Conservation (phyloP, 2,888 invertebrate species). For the Linhomoeus sp. region DNA sequence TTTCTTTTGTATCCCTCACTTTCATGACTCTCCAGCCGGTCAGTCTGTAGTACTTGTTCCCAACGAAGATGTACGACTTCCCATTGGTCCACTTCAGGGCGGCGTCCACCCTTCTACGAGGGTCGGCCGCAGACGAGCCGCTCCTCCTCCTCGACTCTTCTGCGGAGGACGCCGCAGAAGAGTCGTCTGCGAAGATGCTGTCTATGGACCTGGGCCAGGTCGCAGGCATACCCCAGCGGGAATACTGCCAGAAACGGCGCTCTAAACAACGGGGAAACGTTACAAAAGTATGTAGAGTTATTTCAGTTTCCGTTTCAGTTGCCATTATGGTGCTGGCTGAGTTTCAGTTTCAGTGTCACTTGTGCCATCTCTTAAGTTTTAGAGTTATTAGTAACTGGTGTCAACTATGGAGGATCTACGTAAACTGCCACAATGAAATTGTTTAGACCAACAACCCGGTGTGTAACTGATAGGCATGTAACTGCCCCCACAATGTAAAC, state of each 20-base stretch:
- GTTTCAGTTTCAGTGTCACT: no score
- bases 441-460: no score
- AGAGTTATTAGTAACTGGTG: no score
- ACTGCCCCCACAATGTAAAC: no score
- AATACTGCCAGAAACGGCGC: conserved; percentile 12
- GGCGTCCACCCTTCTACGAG: conserved; percentile 68
- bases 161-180: conserved; percentile 53
- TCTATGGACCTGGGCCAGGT: conserved; percentile 6
- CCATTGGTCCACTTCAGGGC: conserved; percentile 82
- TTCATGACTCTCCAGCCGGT: conserved; percentile 44
- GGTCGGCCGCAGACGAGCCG: conserved; percentile 44
- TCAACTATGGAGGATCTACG: no score
- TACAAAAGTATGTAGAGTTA: no score
- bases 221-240: conserved; percentile 10
- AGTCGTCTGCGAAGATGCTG: conserved; percentile 3
- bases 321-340: no score
- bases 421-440: no score
- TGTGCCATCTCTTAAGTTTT: no score
- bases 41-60: conserved; percentile 73
- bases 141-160: no score
- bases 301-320: no score
- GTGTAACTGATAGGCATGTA: no score
- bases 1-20: conserved; percentile 6
- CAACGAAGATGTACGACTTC: conserved; percentile 88
- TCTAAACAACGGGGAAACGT: conserved; percentile 4